phyloP scores from a whole-genome alignment of 2,113 vertebrate genomes.

The Ahaetulla prasina region DNA sequence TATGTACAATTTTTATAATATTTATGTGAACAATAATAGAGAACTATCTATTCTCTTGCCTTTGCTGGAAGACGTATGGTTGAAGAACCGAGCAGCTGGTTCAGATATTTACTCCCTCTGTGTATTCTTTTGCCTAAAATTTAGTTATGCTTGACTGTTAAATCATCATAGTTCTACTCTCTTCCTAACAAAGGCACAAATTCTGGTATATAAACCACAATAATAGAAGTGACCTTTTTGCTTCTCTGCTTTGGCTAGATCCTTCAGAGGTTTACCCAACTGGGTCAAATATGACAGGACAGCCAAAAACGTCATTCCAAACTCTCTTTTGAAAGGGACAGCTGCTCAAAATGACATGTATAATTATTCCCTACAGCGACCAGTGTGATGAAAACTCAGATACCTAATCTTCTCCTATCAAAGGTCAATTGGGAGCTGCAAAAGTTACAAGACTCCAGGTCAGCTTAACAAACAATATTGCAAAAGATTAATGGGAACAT shows the following conservation, averaged over 20 bases:
- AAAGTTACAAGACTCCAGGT: neutral
- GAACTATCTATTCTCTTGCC: constrained; percentile 10
- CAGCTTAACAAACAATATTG: neutral
- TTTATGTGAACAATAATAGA: constrained; percentile 40
- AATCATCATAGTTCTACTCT: neutral
- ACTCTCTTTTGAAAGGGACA: neutral
- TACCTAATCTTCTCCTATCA: neutral
- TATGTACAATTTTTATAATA: constrained; percentile 6
- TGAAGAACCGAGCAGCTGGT: neutral
- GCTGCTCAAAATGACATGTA: neutral
- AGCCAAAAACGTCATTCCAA: neutral
- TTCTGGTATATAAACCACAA: neutral
- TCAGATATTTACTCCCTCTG: neutral
- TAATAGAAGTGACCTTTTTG: neutral
- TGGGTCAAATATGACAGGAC: neutral
- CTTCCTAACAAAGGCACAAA: neutral
- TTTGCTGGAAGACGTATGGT: neutral
- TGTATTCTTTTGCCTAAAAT: neutral
- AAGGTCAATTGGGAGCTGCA: neutral
- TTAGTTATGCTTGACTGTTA: neutral
- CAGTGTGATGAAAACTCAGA: neutral
- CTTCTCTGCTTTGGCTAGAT: neutral
- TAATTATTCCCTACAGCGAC: neutral
- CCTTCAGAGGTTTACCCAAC: neutral
- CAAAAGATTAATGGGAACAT: neutral